A percentile compares a stretch with the other conserved stretches of the same genome.
phyloP scores from a whole-genome alignment of 1,140 invertebrate species.

The Homalodisca vitripennis region DNA sequence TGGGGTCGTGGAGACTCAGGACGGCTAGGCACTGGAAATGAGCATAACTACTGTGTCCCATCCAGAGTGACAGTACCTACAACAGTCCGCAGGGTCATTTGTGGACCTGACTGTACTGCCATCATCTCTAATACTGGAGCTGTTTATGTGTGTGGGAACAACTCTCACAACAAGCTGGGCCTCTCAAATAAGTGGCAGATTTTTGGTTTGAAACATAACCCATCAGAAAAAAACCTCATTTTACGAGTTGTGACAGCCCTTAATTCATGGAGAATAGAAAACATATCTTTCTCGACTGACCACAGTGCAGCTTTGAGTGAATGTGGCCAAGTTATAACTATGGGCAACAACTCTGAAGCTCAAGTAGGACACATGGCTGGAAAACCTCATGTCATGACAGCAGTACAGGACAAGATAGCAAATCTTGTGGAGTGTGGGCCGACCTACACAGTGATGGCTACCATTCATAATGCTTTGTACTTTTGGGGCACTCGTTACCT shows the following conservation, averaged over 20 bases:
- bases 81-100: slow-evolving; percentile 54
- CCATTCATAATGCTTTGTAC: slow-evolving; percentile 64
- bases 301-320: slow-evolving; percentile 63
- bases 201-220: slow-evolving; percentile 25
- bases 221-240: slow-evolving; percentile 21
- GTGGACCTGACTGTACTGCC: slow-evolving; percentile 64
- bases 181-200: slow-evolving; percentile 46
- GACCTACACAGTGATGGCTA: slow-evolving; percentile 63
- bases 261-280: slow-evolving; percentile 48
- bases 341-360: slow-evolving; percentile 62
- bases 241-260: slow-evolving; percentile 33
- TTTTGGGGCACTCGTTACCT: slow-evolving; percentile 64
- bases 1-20: slow-evolving; percentile 68
- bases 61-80: not conserved
- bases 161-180: slow-evolving; percentile 68
- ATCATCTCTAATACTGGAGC: slow-evolving; percentile 64
- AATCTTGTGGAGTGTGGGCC: slow-evolving; percentile 63
- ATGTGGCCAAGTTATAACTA: slow-evolving; percentile 63
- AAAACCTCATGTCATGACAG: slow-evolving; percentile 55
- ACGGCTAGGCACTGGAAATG: slow-evolving; percentile 61
- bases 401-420: slow-evolving; percentile 54
- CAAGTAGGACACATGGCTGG: slow-evolving; percentile 56
- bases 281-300: slow-evolving; percentile 56
- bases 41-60: slow-evolving; percentile 52
- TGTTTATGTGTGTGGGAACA: slow-evolving; percentile 66